Conservation (phyloP, 2,888 invertebrate genomes). For the Eupithecia abbreviata region DNA sequence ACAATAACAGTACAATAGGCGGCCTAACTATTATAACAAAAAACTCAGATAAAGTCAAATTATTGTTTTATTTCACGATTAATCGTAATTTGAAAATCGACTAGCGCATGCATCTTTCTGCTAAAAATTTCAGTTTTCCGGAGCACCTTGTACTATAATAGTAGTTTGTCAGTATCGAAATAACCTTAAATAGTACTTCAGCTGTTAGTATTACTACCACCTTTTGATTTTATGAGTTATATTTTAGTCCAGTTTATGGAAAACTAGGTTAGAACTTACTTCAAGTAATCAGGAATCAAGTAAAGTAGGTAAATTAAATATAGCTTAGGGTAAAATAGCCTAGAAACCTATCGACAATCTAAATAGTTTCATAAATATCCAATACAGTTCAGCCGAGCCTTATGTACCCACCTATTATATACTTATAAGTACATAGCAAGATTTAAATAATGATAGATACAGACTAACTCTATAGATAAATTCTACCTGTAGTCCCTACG, state of each 20-base stretch:
- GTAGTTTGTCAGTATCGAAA: neutral
- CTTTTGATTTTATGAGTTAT: constrained; percentile 1
- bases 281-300: constrained; percentile 7
- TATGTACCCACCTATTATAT: too few relatives aligned
- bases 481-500: neutral
- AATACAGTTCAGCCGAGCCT: neutral
- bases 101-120: neutral
- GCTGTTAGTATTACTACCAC: neutral
- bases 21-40: too few relatives aligned
- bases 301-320: neutral
- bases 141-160: neutral
- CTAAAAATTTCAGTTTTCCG: neutral
- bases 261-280: neutral
- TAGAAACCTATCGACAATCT: constrained; percentile 31
- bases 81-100: too few relatives aligned
- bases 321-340: neutral
- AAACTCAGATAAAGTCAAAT: neutral
- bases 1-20: too few relatives aligned
- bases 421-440: neutral
- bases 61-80: neutral
- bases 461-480: neutral
- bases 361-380: constrained; percentile 31
- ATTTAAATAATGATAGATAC: neutral
- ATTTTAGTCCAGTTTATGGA: neutral
- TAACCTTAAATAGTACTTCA: constrained; percentile 5